phyloP scores from a whole-genome alignment of 2,888 invertebrate species.

The Ormyrus rosae region DNA sequence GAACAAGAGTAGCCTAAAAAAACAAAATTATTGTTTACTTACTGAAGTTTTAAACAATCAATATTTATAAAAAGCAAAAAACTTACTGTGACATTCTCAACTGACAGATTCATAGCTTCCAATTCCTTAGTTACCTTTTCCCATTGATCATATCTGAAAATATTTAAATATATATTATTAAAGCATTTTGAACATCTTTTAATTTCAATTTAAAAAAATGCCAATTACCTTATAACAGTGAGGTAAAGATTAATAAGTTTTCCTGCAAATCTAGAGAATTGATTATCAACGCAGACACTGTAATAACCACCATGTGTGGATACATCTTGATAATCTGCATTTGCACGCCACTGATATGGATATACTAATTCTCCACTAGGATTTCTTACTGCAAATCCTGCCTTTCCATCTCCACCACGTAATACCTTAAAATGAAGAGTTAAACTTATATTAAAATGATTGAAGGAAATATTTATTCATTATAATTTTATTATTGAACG shows the following conservation, averaged over 20 bases:
- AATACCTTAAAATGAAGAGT: conserved; percentile 81
- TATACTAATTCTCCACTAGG: conserved; percentile 90
- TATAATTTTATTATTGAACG: too few relatives aligned
- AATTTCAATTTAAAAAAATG: background rate
- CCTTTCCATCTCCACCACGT: conserved; percentile 95
- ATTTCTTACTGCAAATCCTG: conserved; percentile 92
- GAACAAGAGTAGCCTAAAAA: conserved; percentile 83
- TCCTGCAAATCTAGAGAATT: conserved; percentile 92
- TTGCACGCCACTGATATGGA: conserved; percentile 94
- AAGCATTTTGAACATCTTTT: background rate
- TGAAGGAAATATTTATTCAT: too few relatives aligned
- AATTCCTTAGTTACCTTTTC: conserved; percentile 93
- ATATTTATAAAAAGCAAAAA: conserved; percentile 16
- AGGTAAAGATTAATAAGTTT: conserved; percentile 93
- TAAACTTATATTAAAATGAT: too few relatives aligned
- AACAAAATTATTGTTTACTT: conserved; percentile 58
- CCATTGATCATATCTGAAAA: conserved; percentile 90
- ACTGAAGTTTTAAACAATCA: background rate
- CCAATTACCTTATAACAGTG: conserved; percentile 84
- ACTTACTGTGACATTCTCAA: conserved; percentile 91
- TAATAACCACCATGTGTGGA: conserved; percentile 90
- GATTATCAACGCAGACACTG: conserved; percentile 94
- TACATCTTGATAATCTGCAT: conserved; percentile 92
- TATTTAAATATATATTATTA: conserved; percentile 3
- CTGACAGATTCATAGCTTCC: conserved; percentile 90